Evolutionary conservation across 2,888 invertebrate species (phyloP), one percentile per base, ranked within the genome.

Genomic region (Trisateles emortualis): DNA sequence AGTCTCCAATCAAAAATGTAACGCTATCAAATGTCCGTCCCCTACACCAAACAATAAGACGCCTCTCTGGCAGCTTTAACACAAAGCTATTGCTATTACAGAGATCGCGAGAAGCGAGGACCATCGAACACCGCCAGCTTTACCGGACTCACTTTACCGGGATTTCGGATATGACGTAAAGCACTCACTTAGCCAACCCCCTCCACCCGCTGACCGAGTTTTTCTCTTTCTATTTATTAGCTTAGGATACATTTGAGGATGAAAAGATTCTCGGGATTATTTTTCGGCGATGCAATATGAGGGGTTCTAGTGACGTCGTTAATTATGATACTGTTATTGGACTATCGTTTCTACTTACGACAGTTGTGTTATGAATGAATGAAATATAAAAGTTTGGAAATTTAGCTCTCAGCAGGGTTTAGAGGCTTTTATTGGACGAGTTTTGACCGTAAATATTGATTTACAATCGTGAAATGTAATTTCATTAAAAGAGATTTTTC

Each of bases 111-210:
- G 71, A 74, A 78, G 74, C 74, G 74, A 75, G 84, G 86, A 79
- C 88, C 92, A 92, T 92, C 92, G 92, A 91, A 91, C 90, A 83
- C 79, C 82, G 82, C 80, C 79, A 79, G 87, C 85, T 88, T 89
- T 87, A 84, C 88, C 76, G 87, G 84, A 88, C 89, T 91, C 91
- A 90, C 91, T 92, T 88, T 88, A 89, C 91, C 85, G 88, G 91
- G 92, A 92, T 92, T 91, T 92, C 87, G 87, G 90, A 90, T 92
- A 92, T 92, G 92, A 92, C 91, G 91, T 90, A 90, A 90, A 90
- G 87, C 89, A 91, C 91, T 91, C 90, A 88, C 86, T 88, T 88
- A 88, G 83, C 75, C 73, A 76, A 73, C 81, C 75, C 76, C 75
- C 68, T 68, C 73, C 74, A 65, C 75, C 74, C 82, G 70, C 80